Evolutionary conservation across 2,797 vertebrate species (phyloP).

Genomic region (Microctenopoma stevenorrisi): DNA sequence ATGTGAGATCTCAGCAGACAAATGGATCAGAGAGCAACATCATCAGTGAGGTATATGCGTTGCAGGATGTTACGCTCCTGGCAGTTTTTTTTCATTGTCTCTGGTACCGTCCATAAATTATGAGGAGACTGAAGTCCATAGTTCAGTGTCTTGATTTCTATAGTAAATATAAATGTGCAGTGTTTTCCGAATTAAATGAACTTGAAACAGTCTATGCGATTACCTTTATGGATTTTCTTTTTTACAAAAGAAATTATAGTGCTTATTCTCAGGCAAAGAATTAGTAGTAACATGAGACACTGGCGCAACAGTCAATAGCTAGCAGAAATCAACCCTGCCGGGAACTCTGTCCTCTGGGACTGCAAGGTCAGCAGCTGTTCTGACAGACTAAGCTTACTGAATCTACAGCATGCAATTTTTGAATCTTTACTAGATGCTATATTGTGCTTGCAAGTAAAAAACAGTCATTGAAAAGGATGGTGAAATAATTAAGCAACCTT

Average conservation of each 20-base stretch:
- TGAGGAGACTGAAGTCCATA: neutral
- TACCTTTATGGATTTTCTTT: neutral
- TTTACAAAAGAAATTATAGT: conserved; percentile 4
- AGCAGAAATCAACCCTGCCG: conserved; percentile 61
- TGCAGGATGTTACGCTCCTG: conserved; percentile 6
- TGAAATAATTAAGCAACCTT: conserved; percentile 58
- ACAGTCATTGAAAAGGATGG: conserved; percentile 43
- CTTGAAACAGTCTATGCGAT: conserved; percentile 1
- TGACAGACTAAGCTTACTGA: conserved; percentile 47
- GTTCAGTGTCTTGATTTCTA: neutral
- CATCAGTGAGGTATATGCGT: conserved; percentile 9
- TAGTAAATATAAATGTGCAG: neutral
- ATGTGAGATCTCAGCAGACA: conserved; percentile 14
- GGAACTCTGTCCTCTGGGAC: conserved; percentile 71
- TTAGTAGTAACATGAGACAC: conserved; percentile 62
- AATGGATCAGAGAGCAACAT: conserved; percentile 24
- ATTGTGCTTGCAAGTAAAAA: conserved; percentile 56
- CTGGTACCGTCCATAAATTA: conserved; percentile 18
- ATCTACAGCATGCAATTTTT: conserved; percentile 52
- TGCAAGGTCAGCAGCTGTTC: conserved; percentile 77
- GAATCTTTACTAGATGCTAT: conserved; percentile 39
- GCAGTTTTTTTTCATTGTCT: conserved; percentile 19
- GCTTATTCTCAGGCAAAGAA: neutral
- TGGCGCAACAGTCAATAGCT: conserved; percentile 55
- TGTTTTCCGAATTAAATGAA: neutral